Conservation (phyloP, 2,888 invertebrate genomes). For the Agrochola circellaris region DNA sequence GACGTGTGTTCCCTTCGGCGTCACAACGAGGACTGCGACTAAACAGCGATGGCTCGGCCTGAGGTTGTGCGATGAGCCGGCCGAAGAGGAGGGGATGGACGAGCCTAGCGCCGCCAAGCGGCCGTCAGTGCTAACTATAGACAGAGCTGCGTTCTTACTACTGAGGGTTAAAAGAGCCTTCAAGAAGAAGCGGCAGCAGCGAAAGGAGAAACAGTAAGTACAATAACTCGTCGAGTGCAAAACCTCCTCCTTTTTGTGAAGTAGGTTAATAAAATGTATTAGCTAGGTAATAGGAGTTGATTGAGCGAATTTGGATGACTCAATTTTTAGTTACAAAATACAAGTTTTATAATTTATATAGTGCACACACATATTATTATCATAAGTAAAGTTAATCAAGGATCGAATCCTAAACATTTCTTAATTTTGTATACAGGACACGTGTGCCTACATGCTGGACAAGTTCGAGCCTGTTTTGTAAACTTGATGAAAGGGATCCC, state of each 20-base stretch:
- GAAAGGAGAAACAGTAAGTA: conserved; percentile 96
- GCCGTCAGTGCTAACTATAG: conserved; percentile 94
- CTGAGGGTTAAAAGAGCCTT: conserved; percentile 97
- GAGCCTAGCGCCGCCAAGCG: conserved; percentile 89
- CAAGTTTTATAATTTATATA: background rate
- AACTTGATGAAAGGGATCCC: conserved; percentile 26
- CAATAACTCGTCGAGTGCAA: background rate
- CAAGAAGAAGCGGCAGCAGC: conserved; percentile 96
- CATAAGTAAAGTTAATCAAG: background rate
- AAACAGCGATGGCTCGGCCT: conserved; percentile 90
- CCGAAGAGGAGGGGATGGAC: conserved; percentile 86
- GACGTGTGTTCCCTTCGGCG: conserved; percentile 66
- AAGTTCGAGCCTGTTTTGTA: conserved; percentile 10
- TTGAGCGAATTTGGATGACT: background rate
- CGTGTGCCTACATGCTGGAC: conserved; percentile 15
- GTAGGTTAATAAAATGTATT: background rate
- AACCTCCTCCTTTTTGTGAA: background rate
- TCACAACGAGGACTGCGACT: conserved; percentile 84
- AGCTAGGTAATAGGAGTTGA: background rate
- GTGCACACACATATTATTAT: background rate
- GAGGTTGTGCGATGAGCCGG: conserved; percentile 89
- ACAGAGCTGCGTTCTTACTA: conserved; percentile 96
- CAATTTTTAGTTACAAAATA: background rate
- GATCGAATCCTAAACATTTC: background rate
- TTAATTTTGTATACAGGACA: conserved; percentile 21